Conservation (phyloP, 2,888 invertebrate genomes). For the Druceiella hillmani region DNA sequence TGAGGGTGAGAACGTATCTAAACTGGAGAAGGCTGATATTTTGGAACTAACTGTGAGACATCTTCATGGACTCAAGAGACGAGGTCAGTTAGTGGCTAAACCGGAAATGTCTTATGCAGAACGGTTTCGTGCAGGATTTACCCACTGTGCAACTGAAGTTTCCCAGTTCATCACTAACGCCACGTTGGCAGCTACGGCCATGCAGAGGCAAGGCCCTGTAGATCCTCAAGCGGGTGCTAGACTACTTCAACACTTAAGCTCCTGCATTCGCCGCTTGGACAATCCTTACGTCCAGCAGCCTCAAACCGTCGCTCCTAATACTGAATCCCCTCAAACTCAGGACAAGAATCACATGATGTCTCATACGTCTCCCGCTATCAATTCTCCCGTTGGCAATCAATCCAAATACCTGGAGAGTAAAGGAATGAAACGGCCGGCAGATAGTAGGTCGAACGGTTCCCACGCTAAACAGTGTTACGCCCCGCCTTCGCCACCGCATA, state of each 20-base stretch:
- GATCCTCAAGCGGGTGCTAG: constrained; percentile 79
- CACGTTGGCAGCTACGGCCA: constrained; percentile 74
- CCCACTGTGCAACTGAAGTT: constrained; percentile 85
- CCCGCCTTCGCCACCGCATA: constrained; percentile 50
- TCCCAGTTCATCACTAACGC: constrained; percentile 58
- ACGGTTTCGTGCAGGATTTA: constrained; percentile 80
- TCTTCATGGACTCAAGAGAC: constrained; percentile 72
- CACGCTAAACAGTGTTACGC: constrained; percentile 44
- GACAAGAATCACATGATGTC: constrained; percentile 30
- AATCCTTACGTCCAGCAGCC: constrained; percentile 56
- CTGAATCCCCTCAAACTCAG: constrained; percentile 38
- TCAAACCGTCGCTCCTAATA: constrained; percentile 47
- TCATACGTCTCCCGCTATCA: constrained; percentile 32
- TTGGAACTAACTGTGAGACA: constrained; percentile 80
- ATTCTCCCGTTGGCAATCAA: too few species aligned
- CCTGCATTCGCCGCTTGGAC: constrained; percentile 64
- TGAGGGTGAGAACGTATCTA: constrained; percentile 84
- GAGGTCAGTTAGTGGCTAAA: constrained; percentile 53
- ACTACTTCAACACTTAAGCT: constrained; percentile 76
- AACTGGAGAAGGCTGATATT: constrained; percentile 84
- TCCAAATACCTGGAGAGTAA: constrained; percentile 36
- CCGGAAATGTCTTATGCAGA: constrained; percentile 71
- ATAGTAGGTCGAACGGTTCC: constrained; percentile 37
- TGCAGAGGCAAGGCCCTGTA: constrained; percentile 59
- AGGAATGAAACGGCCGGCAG: constrained; percentile 36